A percentile compares a stretch with the other conserved stretches of the same genome.
Evolutionary conservation across 2,888 invertebrate genomes (phyloP).

Genomic region (Drosophila dives): DNA sequence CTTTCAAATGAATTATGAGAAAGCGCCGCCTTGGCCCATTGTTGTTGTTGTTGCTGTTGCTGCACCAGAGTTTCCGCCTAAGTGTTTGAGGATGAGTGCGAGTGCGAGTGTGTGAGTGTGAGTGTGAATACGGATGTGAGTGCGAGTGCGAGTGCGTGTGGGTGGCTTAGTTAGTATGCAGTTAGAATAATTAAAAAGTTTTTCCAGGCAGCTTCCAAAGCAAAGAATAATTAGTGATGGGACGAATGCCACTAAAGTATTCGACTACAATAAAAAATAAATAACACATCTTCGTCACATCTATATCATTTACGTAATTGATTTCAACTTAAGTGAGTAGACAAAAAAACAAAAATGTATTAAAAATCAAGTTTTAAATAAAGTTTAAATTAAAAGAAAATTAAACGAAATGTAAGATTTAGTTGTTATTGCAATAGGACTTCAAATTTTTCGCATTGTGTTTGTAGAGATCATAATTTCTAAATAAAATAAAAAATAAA

Average conservation of each 20-base stretch:
- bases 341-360: background rate
- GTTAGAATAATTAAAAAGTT: slow-evolving; percentile 75
- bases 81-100: slow-evolving; percentile 1
- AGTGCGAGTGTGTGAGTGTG: slow-evolving; percentile 2
- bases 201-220: slow-evolving; percentile 13
- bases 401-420: background rate
- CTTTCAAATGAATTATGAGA: slow-evolving; percentile 77
- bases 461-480: too few relatives aligned
- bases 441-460: background rate
- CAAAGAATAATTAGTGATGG: slow-evolving; percentile 23
- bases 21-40: slow-evolving; percentile 70
- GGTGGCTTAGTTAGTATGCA: slow-evolving; percentile 53
- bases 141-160: slow-evolving; percentile 15
- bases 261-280: background rate
- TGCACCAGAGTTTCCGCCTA: slow-evolving; percentile 14
- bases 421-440: background rate
- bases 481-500: too few relatives aligned
- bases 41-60: slow-evolving; percentile 41
- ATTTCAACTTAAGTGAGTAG: background rate
- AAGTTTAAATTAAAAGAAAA: background rate
- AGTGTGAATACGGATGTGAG: slow-evolving; percentile 5
- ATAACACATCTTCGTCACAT: too few relatives aligned
- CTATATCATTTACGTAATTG: too few relatives aligned
- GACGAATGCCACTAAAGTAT: background rate
- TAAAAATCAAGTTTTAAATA: too few relatives aligned